Conservation (phyloP, 2,113 vertebrate species). For the Plectropomus leopardus region DNA sequence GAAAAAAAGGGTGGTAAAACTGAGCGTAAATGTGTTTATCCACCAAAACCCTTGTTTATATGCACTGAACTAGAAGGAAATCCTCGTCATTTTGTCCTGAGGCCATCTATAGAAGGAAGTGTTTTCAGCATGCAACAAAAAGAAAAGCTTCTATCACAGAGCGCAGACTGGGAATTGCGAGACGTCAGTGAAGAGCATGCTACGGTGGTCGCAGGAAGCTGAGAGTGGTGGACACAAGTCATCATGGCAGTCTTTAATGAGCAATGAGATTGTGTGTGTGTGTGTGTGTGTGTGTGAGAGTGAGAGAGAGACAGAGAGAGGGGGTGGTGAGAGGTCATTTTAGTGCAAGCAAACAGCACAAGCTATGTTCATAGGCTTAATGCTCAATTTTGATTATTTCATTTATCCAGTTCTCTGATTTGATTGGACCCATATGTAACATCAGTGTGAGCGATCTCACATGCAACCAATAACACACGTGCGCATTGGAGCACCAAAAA, state of each 20-base stretch:
- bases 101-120: background rate
- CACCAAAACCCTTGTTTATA: background rate
- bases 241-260: constrained; percentile 45
- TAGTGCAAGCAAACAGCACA: constrained; percentile 25
- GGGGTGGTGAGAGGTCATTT: background rate
- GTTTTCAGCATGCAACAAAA: background rate
- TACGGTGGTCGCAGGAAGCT: background rate
- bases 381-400: no score
- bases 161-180: background rate
- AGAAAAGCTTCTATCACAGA: background rate
- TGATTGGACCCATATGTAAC: no score
- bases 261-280: background rate
- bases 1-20: background rate
- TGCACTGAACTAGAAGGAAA: background rate
- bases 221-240: constrained; percentile 17
- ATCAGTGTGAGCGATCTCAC: no score
- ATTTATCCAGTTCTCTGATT: no score
- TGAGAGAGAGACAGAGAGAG: background rate
- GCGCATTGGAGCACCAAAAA: no score
- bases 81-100: background rate
- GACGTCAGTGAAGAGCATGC: background rate
- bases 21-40: background rate
- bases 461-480: no score
- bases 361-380: no score
- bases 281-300: constrained; percentile 3